Conservation (phyloP, 2,797 vertebrate species). For the Xenopus petersii region DNA sequence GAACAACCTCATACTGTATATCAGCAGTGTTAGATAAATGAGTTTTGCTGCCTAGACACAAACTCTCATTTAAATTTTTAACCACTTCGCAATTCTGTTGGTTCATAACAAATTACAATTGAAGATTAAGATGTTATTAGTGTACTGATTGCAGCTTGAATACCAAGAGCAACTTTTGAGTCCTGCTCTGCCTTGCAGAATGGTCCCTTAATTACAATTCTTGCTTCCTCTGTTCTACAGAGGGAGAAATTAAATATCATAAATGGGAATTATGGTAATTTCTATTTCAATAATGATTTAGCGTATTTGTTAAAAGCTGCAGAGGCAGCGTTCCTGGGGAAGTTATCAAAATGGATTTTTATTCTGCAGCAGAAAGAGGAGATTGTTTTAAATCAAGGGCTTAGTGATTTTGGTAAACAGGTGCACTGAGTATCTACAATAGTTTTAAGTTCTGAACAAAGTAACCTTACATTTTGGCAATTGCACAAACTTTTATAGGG, state of each 20-base stretch:
- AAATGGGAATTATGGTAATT: conserved; percentile 49
- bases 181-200: conserved; percentile 44
- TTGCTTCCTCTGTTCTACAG: conserved; percentile 30
- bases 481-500: conserved; percentile 1
- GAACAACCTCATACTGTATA: too few relatives aligned
- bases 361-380: conserved; percentile 16
- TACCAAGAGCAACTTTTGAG: conserved; percentile 31
- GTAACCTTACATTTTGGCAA: conserved; percentile 5
- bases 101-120: conserved; percentile 2
- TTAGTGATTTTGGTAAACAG: conserved; percentile 20
- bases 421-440: conserved; percentile 13
- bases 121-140: conserved; percentile 30
- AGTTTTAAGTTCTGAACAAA: neutral
- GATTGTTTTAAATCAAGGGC: conserved; percentile 29
- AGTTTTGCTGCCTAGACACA: neutral
- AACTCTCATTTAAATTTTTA: neutral
- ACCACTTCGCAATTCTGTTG: neutral
- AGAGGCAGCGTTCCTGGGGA: conserved; percentile 28
- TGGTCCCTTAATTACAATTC: conserved; percentile 40
- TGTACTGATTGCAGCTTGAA: conserved; percentile 33
- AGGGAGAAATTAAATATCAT: conserved; percentile 46
- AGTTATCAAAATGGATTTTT: neutral
- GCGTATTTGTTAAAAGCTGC: conserved; percentile 43
- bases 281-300: conserved; percentile 41
- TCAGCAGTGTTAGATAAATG: too few relatives aligned